Evolutionary conservation across 1,140 invertebrate species (phyloP).

Genomic region (Penaeus chinensis): DNA sequence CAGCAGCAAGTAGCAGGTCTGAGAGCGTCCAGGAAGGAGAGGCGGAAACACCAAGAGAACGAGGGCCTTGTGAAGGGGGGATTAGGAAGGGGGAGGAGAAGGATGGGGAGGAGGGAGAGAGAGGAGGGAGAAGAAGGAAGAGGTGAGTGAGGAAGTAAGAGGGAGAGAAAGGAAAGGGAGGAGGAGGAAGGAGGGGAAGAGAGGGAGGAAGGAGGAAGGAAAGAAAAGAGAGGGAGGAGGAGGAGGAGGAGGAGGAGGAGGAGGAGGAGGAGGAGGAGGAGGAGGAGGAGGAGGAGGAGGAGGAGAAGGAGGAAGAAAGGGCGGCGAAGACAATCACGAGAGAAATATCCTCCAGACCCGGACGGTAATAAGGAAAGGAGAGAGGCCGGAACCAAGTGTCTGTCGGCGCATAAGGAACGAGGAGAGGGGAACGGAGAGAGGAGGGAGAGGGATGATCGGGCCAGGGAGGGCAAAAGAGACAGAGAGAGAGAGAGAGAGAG

Average conservation of each 20-base stretch:
- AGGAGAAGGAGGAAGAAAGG: background rate
- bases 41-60: slow-evolving; percentile 1
- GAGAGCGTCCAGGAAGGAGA: background rate
- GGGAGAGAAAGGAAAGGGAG: background rate
- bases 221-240: slow-evolving; percentile 2
- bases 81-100: background rate
- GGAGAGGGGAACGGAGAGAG: background rate
- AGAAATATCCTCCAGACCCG: too few species aligned
- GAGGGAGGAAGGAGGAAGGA: background rate
- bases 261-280: background rate
- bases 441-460: background rate
- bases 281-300: background rate
- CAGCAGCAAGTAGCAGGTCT: background rate
- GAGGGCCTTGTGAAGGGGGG: background rate
- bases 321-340: too few species aligned
- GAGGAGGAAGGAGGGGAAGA: background rate
- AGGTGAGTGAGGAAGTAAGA: background rate
- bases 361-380: background rate
- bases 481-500: background rate
- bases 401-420: background rate
- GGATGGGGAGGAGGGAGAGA: background rate
- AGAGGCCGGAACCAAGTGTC: background rate
- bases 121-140: background rate
- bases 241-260: background rate
- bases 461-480: background rate